Evolutionary conservation across 1,140 invertebrate genomes (phyloP), one percentile per base, ranked within the genome.

Genomic region (Tetramorium parvispinum): DNA sequence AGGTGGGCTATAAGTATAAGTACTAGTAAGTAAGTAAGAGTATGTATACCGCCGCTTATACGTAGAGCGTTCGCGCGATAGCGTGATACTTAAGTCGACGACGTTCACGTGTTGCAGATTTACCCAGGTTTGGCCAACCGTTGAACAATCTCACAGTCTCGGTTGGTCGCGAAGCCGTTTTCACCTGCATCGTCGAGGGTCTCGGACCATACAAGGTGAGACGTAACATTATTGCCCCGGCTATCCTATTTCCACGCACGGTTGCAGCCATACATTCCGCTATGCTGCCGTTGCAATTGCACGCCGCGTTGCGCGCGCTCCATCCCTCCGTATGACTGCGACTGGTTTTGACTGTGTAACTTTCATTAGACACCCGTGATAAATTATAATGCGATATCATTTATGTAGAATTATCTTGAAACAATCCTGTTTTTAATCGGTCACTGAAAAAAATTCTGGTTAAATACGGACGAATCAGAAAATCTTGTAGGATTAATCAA

Each of bases 161-260:
- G 46, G 96, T 97, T 75, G 97, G 97, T 82, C 96, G 97, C 89
- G 97, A 98, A 92, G 97, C 97, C 24, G 96, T 97, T 79, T 96
- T 98, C 91, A 97, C 97, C 59, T 98, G 97, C 93, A 96, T 97
- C 70, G 97, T 98, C 73, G 97, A 98, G 94, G 97, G 97, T 93
- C 95, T 98, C 87, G 96, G 97, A 70, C 96, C 96, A 73, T 98
- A 97, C 93, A 98, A 97, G 96, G 97, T 98, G 92, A 96, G 95
- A 94, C 55, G n/a, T 32, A 24, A 49, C 27, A 32, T 55, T 53
- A 49, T 55, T 55, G 21, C 0, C 61, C 37, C 55, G 27, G 59
- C 27, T 7, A 81, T 73, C 11, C 46, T 57, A 57, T 81, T 65
- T 76, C 65, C 63, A 59, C 70, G 70, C 76, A 51, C 59, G 18